Base-by-base conservation (phyloP, 2,797 vertebrate species). In the Microhierax caerulescens region DNA sequence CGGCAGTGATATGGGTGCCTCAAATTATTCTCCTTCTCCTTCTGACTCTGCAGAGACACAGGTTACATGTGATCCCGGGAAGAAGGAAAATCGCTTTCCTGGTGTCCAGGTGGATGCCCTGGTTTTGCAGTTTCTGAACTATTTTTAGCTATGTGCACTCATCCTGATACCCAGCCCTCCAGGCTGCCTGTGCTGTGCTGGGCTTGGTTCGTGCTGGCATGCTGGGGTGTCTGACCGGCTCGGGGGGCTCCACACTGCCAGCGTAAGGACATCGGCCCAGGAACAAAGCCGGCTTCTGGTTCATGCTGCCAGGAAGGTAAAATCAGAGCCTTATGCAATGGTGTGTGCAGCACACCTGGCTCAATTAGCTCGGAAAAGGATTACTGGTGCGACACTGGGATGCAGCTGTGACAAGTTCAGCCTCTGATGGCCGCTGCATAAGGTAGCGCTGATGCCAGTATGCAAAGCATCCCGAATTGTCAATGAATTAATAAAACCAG, bases 291-390 rank as follows among this genome's bases (percentile, higher is more conserved):
- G 4, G 67, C 28, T 72, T 41, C 80, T 79, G 65, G 14, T 72
- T 78, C 50, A 4, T 1, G 1, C 64, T 70, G 81, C 78, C 9
- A 1, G 18, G 54, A 82, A 88, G 16, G 54, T 81, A 93, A 97
- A 94, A 7, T 74, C 72, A 24, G 57, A 67, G 95, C 84, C 91
- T 92, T 91, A 56, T 37, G 36, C 24, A 32, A 8, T 0, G 9
- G 59, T 24, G 25, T 60, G 78, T 83, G 68, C 87, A 67, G 48
- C 78, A 24, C 0, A 1, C 39, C 41, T 7, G 16, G 87, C 37
- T 88, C 93, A 97, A 93, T 97, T 96, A 97, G 37, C 77, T 93
- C 11, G 34, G 93, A 92, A 97, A 97, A 96, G 90, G 96, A 96
- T 97, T 96, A 93, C 89, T 73, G 70, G 37, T 5, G 13, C 73